These are phyloP conservation scores for Muntiacus muntjak DNA, from an alignment of 2,113 vertebrate species.

Conservation along the genomic window DNA sequence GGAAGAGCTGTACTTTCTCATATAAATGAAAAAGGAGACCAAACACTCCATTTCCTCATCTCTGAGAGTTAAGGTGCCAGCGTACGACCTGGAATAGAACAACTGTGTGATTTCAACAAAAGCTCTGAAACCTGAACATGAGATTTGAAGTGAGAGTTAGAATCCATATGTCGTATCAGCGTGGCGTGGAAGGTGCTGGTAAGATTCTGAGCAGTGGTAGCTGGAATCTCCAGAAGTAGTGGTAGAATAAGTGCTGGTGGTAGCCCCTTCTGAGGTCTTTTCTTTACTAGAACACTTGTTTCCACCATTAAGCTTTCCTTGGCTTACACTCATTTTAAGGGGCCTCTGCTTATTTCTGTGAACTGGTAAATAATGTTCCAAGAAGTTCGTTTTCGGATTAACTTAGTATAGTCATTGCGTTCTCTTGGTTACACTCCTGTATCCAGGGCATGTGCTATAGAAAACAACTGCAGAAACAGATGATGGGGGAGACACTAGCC, in stretches of 20 bases:
- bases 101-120: not conserved
- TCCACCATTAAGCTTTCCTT: not conserved
- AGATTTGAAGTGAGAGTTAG: not conserved
- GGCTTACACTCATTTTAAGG: not conserved
- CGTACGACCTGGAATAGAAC: not conserved
- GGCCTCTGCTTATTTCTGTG: not conserved
- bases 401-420: not conserved
- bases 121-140: not conserved
- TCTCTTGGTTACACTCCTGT: not conserved
- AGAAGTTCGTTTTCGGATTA: not conserved
- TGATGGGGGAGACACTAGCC: not conserved
- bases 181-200: accelerated
- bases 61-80: not conserved
- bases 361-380: not conserved
- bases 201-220: not conserved
- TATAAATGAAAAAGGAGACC: not conserved
- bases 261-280: not conserved
- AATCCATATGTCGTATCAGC: not conserved
- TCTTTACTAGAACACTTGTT: not conserved
- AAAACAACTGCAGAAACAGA: not conserved
- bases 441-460: not conserved
- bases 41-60: not conserved
- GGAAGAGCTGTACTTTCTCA: not conserved
- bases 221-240: not conserved
- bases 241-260: accelerated